Evolutionary conservation across 2,888 invertebrate genomes (phyloP), one percentile per base, ranked within the genome.

Genomic region (Amiota communis): DNA sequence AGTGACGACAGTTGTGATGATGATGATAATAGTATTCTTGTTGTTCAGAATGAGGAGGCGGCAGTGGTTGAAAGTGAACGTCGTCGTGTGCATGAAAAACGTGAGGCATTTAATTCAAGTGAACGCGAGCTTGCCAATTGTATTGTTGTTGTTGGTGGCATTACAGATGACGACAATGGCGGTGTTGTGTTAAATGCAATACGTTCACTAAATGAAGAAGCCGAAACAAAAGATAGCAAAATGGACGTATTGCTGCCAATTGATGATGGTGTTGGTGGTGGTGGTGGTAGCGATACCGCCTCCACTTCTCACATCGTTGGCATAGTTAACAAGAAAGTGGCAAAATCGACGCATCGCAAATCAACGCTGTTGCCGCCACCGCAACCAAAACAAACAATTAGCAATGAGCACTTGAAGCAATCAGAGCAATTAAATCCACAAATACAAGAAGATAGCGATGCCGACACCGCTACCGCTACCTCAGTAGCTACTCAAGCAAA

Each of bases 71-170:
- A 85, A 83, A 82, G 84, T 83, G 84, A 86, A 80, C n/a, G n/a
- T n/a, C 79, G 82, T 79, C 79, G 78, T 78, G 73, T 79, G 67
- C 17, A 23, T 46, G 47, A 53, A 51, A 78, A 74, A 72, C 72
- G 74, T 73, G 76, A 72, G 61, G 72, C 74, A 23, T 81, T 82
- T 74, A 82, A 84, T 75, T 83, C 79, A 75, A 82, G 78, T 79
- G 85, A 82, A 36, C 63, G 63, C 79, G 87, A 88, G 80, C 79
- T 87, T 72, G 88, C 86, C 82, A 87, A 88, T 79, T 84, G 86
- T 77, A 87, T 88, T 80, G 82, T 88, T 74, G 86, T 88, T 72
- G 86, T 86, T 72, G 87, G 86, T 78, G 87, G 86, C 70, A 77
- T 78, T 72, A 87, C 86, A 46, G 87, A 86, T 79, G 83, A 86